These are phyloP conservation scores for Hipposideros armiger DNA, from an alignment of 2,113 vertebrate genomes.

Conservation along the genomic window DNA sequence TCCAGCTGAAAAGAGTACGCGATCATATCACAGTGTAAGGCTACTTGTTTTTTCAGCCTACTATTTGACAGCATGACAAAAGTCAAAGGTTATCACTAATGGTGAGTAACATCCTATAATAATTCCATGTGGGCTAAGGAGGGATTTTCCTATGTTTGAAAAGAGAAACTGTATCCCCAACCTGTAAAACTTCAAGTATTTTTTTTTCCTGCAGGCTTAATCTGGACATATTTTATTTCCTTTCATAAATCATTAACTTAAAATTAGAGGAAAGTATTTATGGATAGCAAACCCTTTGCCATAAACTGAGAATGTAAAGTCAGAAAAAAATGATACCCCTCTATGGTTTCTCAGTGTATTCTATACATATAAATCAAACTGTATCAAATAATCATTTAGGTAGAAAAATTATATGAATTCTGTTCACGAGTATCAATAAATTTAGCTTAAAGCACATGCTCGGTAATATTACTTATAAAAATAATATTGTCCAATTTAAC, in stretches of 20 bases:
- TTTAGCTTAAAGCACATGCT: neutral
- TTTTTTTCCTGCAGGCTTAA: neutral
- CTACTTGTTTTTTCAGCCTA: conserved; percentile 47
- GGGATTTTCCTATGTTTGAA: neutral
- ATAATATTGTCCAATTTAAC: conserved; percentile 42
- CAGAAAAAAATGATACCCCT: neutral
- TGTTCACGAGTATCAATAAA: neutral
- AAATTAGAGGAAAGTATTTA: neutral
- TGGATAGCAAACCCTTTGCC: neutral
- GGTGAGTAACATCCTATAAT: conserved; percentile 57
- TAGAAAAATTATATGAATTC: neutral
- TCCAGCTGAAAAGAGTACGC: neutral
- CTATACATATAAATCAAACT: conserved; percentile 64
- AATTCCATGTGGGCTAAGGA: neutral
- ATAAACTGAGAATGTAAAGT: neutral
- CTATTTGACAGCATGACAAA: conserved; percentile 11
- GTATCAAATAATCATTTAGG: conserved; percentile 45
- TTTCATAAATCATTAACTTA: conserved; percentile 57
- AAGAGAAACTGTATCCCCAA: neutral
- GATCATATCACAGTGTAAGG: neutral
- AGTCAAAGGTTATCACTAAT: conserved; percentile 65
- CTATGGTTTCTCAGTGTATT: neutral
- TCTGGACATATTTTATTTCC: conserved; percentile 39
- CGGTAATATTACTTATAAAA: neutral
- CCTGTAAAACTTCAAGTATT: conserved; percentile 18